Evolutionary conservation across 2,113 vertebrate genomes (phyloP).

Genomic region (Struthidea cinerea): DNA sequence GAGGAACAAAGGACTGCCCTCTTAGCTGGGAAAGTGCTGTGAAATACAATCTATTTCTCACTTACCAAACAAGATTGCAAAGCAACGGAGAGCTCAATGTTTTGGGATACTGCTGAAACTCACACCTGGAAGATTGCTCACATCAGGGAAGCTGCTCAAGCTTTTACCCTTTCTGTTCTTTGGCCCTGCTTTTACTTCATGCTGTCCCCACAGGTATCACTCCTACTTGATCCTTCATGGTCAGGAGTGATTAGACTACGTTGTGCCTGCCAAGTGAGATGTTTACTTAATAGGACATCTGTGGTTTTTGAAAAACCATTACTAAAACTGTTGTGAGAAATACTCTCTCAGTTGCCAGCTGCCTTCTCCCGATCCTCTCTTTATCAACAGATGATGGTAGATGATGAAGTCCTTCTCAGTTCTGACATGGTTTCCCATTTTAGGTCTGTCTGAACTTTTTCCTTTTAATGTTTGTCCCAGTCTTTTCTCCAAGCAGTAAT

Average conservation of each 20-base stretch:
- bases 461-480: background rate
- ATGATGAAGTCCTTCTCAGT: background rate
- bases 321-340: background rate
- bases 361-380: background rate
- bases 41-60: background rate
- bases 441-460: background rate
- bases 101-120: background rate
- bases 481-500: background rate
- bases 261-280: background rate
- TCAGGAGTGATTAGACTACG: background rate
- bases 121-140: background rate
- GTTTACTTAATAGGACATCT: background rate
- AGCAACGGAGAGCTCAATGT: background rate
- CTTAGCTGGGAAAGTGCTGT: background rate
- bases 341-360: background rate
- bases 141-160: background rate
- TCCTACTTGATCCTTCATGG: background rate
- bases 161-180: background rate
- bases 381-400: background rate
- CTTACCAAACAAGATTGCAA: background rate
- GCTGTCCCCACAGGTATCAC: background rate
- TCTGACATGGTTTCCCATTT: background rate
- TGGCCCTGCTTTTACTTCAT: background rate
- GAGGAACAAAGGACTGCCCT: background rate
- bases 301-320: background rate